A percentile compares a stretch with the other conserved stretches of the same genome.
Conservation (phyloP, 2,888 invertebrate genomes). For the Adelognathus sp. region DNA sequence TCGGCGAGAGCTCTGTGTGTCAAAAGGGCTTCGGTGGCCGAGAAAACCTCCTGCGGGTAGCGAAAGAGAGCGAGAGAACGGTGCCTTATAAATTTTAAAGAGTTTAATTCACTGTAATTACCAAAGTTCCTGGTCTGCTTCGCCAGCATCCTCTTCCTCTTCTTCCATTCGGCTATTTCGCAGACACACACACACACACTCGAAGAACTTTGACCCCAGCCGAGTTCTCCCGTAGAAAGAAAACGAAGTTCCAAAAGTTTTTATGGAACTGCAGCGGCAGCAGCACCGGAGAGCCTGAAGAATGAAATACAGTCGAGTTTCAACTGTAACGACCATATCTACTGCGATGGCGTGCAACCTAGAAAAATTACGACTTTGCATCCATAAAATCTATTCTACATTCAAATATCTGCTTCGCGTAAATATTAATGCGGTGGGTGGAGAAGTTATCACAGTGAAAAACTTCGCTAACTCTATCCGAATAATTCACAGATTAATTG, state of each 20-base stretch:
- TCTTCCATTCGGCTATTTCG: conserved; percentile 4
- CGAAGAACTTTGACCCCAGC: background rate
- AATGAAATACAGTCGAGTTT: conserved; percentile 1
- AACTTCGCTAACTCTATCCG: too few species aligned
- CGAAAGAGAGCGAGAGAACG: background rate
- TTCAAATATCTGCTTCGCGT: background rate
- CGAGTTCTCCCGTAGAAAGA: conserved; percentile 11
- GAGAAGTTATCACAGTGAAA: background rate
- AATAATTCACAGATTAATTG: too few species aligned
- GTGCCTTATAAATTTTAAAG: conserved; percentile 70
- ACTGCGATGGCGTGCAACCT: background rate
- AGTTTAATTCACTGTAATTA: conserved; percentile 73
- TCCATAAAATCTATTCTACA: background rate
- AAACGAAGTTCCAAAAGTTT: conserved; percentile 25
- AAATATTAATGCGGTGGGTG: background rate
- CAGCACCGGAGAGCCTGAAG: conserved; percentile 1
- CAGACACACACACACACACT: background rate
- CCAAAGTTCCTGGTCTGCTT: conserved; percentile 63
- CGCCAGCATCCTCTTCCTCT: background rate
- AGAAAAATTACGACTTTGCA: background rate
- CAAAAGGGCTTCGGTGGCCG: conserved; percentile 49
- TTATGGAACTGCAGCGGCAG: conserved; percentile 7
- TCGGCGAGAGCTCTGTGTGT: conserved; percentile 52
- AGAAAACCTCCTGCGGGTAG: background rate
- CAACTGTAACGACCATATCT: conserved; percentile 10